Conservation (phyloP, 2,113 vertebrate species). For the Semnornis frantzii region DNA sequence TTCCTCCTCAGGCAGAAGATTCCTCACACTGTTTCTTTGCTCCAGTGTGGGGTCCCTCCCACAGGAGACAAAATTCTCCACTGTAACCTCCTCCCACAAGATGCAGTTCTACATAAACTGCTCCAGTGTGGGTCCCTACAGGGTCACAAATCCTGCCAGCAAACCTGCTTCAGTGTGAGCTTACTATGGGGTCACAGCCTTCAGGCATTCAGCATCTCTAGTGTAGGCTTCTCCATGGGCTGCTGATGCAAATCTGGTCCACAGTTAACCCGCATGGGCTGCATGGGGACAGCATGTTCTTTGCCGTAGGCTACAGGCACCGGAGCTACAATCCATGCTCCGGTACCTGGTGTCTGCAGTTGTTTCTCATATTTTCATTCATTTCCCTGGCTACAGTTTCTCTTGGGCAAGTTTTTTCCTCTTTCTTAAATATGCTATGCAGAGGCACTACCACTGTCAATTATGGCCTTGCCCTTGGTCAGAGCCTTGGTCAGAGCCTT, state of each 20-base stretch:
- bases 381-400: neutral
- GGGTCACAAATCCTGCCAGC: too few species aligned
- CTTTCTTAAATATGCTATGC: neutral
- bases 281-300: neutral
- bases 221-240: too few species aligned
- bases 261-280: neutral
- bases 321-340: too few species aligned
- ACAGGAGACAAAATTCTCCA: neutral
- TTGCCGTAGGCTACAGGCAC: too few species aligned
- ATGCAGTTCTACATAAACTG: neutral
- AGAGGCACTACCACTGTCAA: neutral
- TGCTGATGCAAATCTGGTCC: neutral
- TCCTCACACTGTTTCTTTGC: neutral
- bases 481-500: neutral
- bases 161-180: too few species aligned
- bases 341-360: too few species aligned
- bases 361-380: too few species aligned
- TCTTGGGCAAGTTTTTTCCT: neutral
- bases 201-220: too few species aligned
- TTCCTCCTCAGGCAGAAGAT: neutral
- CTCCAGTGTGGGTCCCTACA: neutral
- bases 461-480: neutral
- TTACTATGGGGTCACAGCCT: too few species aligned
- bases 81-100: neutral
- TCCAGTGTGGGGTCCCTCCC: neutral